A percentile compares a stretch with the other conserved stretches of the same genome.
Evolutionary conservation across 2,113 vertebrate genomes (phyloP).

Genomic region (Manacus vitellinus): DNA sequence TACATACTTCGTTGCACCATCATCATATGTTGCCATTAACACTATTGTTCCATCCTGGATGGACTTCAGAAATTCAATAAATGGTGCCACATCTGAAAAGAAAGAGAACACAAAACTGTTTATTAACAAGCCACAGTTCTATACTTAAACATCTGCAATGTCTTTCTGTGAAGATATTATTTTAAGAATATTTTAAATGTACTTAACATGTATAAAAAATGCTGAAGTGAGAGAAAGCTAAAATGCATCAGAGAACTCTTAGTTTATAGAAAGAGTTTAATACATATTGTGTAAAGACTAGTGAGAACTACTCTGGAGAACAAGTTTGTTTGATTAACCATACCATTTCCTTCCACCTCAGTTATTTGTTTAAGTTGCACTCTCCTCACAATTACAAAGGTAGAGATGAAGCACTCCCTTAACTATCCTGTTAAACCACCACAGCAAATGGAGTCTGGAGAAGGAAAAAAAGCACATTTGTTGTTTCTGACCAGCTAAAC

Average conservation of each 20-base stretch:
- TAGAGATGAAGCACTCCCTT: not conserved
- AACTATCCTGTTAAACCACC: not conserved
- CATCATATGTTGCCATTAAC: constrained; percentile 94
- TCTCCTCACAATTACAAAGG: not conserved
- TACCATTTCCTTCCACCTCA: not conserved
- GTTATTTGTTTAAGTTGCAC: not conserved
- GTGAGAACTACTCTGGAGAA: not conserved
- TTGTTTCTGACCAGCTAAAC: not conserved
- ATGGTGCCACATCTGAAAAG: constrained; percentile 83
- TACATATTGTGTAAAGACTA: not conserved
- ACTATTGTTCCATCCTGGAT: constrained; percentile 90
- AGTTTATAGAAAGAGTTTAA: not conserved
- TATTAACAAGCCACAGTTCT: not conserved
- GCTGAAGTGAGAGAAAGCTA: not conserved
- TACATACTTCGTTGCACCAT: constrained; percentile 91
- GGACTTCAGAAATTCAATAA: constrained; percentile 89
- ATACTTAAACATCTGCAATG: not conserved
- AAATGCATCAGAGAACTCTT: not conserved
- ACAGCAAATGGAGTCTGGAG: not conserved
- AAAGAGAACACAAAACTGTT: not conserved
- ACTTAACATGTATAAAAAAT: not conserved
- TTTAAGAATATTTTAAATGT: not conserved
- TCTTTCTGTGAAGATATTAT: not conserved
- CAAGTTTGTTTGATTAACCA: not conserved
- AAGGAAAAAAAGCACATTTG: not conserved